Base-by-base conservation (phyloP, 1,140 invertebrate genomes). In the Drosophila kepulauana region DNA sequence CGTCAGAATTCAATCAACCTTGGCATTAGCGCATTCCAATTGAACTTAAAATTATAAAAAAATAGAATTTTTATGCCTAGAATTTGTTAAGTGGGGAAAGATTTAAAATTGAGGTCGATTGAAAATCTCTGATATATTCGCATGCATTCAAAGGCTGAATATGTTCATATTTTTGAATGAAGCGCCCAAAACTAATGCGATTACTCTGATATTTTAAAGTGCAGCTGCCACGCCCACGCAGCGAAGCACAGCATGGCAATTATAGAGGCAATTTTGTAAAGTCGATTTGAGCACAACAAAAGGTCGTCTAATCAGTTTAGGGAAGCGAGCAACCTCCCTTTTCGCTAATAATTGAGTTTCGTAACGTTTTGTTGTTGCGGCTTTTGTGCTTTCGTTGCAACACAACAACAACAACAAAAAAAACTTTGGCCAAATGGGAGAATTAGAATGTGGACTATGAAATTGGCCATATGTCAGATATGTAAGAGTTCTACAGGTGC, bases 281-380 rank as follows among this genome's bases (percentile, higher is more conserved):
- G n/a, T 56, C 13, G 33, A 10, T 49, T 66, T 43, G 52, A 43
- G 8, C 20, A 56, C 13, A 15, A 16, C 48, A 67, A 78, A 88
- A 88, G 75, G 54, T 69, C 75, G 49, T 63, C 59, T 89, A 87
- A 87, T 89, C 85, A 84, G 84, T 89, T 88, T 89, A 78, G 10
- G 8, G 51, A 43, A 49, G 13, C 10, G 56, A 61, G 38, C 69
- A 64, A 78, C 79, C 78, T 75, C 48, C 61, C 16, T 56, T 73
- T 64, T 73, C 52, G 10, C 15, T 11, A 56, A 71, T 88, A 88
- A 88, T 86, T 79, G 72, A 67, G 74, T 86, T 87, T 54, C 64
- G 16, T 45, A 69, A 67, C 75, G 67, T 73, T 82, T 78, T 79
- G 70, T 82, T 45, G 65, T 16, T 54, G 71, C 20, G 71, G 56